Base-by-base conservation (phyloP, 1,140 invertebrate species). In the Camponotus pennsylvanicus region DNA sequence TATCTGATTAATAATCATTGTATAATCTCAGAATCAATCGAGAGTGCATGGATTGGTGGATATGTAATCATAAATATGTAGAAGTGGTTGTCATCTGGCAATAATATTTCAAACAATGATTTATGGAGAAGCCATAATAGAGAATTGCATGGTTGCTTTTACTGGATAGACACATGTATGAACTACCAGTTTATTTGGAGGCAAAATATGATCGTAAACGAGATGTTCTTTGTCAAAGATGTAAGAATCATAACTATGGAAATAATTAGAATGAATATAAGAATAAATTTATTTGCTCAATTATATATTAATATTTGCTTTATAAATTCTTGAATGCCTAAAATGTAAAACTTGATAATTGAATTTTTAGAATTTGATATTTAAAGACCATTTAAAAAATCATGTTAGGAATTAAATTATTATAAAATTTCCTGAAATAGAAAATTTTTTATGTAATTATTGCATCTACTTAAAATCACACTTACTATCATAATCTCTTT, bases 201-300 rank as follows among this genome's bases (percentile, higher is more conserved):
- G 92, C 93, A 0, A 87, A 94, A 0, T 96, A 95, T 80, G 94
- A 95, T 61, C 92, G 94, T 67, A 95, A 92, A 87, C 94, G 95
- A 87, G 93, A 95, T 67, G 94, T 95, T 83, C 94, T 95, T 71
- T 96, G 95, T 73, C 95, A 95, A 75, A 89, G 94, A 92, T 90
- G 95, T 95, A 85, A 91, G 73, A n/a, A 21, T 64, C 21, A 21
- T 21, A 27, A 37, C 5, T 52, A 15, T 5, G 34, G 6, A 15
- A 64, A 64, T 6, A 27, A 64, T 5, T 32, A 18, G 27, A 27
- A 27, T 27, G 27, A 27, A 27, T 27, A 27, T 57, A n/a, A 57
- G 55, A n/a, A 55, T 18, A 55, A 55, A 55, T 55, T 18, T 55
- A 21, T 21, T 21, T 21, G n/a, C n/a, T 59, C 8, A 21, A 59